Conservation (phyloP, 2,888 invertebrate species). For the Caenorhabditis macrosperma region DNA sequence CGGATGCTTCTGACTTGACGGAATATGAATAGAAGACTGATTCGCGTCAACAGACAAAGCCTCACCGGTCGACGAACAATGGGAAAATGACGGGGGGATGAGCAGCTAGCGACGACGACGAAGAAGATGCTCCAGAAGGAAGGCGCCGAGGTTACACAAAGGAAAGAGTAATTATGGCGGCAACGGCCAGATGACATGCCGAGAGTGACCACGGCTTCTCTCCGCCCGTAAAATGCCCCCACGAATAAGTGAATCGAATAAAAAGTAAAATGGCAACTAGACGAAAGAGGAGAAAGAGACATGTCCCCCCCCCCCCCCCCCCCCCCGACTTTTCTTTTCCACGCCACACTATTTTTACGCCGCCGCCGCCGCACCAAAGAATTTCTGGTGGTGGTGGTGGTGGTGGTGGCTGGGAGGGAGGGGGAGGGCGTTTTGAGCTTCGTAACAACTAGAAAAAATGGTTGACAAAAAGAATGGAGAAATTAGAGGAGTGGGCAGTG, state of each 20-base stretch:
- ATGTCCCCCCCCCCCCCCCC: slow-evolving; percentile 16
- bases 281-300: slow-evolving; percentile 35
- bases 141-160: slow-evolving; percentile 27
- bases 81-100: slow-evolving; percentile 5
- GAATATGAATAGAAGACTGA: slow-evolving; percentile 4
- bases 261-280: slow-evolving; percentile 51
- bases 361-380: slow-evolving; percentile 26
- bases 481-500: slow-evolving; percentile 24
- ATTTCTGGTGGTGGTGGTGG: slow-evolving; percentile 36
- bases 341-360: slow-evolving; percentile 32
- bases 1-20: not conserved
- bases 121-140: slow-evolving; percentile 17
- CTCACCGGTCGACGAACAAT: not conserved
- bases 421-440: slow-evolving; percentile 36
- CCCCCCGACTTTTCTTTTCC: slow-evolving; percentile 30
- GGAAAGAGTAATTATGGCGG: slow-evolving; percentile 38
- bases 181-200: slow-evolving; percentile 8
- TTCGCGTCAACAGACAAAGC: slow-evolving; percentile 37
- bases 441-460: slow-evolving; percentile 49
- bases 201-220: slow-evolving; percentile 11
- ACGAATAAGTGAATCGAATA: slow-evolving; percentile 43
- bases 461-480: slow-evolving; percentile 41
- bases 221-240: not conserved
- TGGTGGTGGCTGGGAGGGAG: not conserved
- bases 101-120: slow-evolving; percentile 9